A percentile compares a stretch with the other conserved stretches of the same genome.
phyloP scores from a whole-genome alignment of 2,888 invertebrate species.

The Oxycera nigricornis region DNA sequence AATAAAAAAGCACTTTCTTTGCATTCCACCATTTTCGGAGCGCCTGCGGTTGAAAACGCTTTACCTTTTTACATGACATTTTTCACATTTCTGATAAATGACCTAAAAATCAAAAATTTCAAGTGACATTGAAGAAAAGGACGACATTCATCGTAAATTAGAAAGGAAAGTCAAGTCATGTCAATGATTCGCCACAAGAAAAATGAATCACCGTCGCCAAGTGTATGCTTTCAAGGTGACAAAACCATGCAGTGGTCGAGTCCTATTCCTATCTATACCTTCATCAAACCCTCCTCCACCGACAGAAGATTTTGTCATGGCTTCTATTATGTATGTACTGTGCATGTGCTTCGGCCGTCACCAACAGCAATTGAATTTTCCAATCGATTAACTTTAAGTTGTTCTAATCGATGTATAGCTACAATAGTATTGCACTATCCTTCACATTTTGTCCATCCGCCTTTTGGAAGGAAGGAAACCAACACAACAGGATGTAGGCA shows the following conservation, averaged over 20 bases:
- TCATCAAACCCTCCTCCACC: background rate
- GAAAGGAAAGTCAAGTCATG: constrained; percentile 16
- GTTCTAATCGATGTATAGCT: constrained; percentile 14
- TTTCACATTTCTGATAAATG: background rate
- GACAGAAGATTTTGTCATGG: background rate
- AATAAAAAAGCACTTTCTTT: background rate
- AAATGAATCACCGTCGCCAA: background rate
- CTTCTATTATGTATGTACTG: background rate
- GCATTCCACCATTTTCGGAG: too few species aligned
- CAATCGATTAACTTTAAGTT: constrained; percentile 35
- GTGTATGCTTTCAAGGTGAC: background rate
- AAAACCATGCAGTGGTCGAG: background rate
- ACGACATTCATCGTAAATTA: background rate
- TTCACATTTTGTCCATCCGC: background rate
- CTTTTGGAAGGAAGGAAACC: background rate
- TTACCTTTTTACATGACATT: constrained; percentile 19
- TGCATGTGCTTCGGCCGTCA: constrained; percentile 10
- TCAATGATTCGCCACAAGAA: constrained; percentile 13
- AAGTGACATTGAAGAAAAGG: background rate
- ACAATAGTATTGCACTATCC: constrained; percentile 4
- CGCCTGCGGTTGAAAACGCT: background rate
- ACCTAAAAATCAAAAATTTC: constrained; percentile 18
- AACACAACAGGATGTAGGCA: background rate
- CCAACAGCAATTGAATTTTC: constrained; percentile 35
- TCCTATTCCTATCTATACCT: background rate